phyloP scores from a whole-genome alignment of 2,888 invertebrate species.

The Leucophenga montana region DNA sequence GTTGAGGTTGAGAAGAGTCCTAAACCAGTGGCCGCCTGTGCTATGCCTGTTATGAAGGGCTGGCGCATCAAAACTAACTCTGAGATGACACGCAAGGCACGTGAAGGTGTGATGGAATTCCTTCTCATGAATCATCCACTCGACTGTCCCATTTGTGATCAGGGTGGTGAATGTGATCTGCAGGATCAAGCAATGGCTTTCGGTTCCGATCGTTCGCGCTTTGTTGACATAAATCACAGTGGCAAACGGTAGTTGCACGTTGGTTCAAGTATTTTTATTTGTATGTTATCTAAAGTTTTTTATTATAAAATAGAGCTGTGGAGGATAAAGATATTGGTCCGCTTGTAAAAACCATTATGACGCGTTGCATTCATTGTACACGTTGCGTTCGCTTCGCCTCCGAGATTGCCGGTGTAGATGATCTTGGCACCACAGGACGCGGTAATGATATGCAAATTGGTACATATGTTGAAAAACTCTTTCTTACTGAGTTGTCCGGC shows the following conservation, averaged over 20 bases:
- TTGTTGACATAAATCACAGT: conserved; percentile 91
- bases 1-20: conserved; percentile 99
- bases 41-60: conserved; percentile 99
- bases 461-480: conserved; percentile 98
- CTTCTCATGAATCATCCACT: conserved; percentile 97
- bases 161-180: conserved; percentile 93
- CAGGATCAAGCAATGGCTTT: conserved; percentile 99
- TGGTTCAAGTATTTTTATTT: not conserved
- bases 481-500: conserved; percentile 96
- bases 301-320: conserved; percentile 81
- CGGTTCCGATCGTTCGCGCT: conserved; percentile 94
- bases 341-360: conserved; percentile 98
- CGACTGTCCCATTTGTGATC: conserved; percentile 99
- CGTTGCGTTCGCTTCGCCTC: conserved; percentile 98
- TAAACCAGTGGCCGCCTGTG: conserved; percentile 98
- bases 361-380: conserved; percentile 99
- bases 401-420: conserved; percentile 98
- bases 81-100: conserved; percentile 86
- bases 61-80: conserved; percentile 99
- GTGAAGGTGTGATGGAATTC: conserved; percentile 98
- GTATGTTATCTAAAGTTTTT: not conserved
- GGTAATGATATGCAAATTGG: conserved; percentile 99
- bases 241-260: conserved; percentile 83
- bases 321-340: conserved; percentile 99
- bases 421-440: conserved; percentile 94